phyloP scores from a whole-genome alignment of 2,113 vertebrate species.

The Scatophagus argus region DNA sequence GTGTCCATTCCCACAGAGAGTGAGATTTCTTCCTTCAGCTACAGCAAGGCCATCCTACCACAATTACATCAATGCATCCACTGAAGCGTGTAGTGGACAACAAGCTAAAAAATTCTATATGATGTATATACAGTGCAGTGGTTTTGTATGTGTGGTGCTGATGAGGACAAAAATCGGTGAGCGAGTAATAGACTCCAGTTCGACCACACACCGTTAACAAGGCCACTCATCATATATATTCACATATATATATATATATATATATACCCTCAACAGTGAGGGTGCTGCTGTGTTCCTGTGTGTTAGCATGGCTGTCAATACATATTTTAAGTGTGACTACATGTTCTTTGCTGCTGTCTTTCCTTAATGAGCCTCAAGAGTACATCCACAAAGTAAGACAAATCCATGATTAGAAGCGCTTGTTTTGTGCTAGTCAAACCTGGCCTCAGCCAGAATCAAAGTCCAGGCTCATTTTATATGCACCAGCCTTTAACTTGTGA shows the following conservation, averaged over 20 bases:
- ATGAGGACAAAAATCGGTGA: constrained; percentile 14
- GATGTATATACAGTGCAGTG: constrained; percentile 2
- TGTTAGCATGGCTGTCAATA: constrained; percentile 42
- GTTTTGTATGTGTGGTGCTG: constrained; percentile 2
- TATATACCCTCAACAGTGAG: constrained; percentile 14
- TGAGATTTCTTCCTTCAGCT: constrained; percentile 24
- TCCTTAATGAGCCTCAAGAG: constrained; percentile 74
- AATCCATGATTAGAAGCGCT: constrained; percentile 66
- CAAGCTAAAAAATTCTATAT: background rate
- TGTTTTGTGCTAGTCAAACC: constrained; percentile 58
- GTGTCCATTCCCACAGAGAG: constrained; percentile 50
- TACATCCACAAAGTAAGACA: constrained; percentile 57
- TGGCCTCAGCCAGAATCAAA: constrained; percentile 9
- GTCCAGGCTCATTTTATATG: constrained; percentile 6
- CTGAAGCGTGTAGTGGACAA: constrained; percentile 36
- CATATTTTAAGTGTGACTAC: constrained; percentile 39
- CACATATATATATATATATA: constrained; percentile 34
- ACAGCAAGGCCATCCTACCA: constrained; percentile 3
- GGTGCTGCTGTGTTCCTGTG: background rate
- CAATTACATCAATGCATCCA: constrained; percentile 17
- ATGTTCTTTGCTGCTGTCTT: constrained; percentile 43
- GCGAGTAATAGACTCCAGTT: constrained; percentile 32
- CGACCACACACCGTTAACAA: constrained; percentile 49
- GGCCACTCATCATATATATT: constrained; percentile 40
- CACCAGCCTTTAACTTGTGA: background rate